These are phyloP conservation scores for Vimba vimba DNA, from an alignment of 2,113 vertebrate species.

Conservation along the genomic window DNA sequence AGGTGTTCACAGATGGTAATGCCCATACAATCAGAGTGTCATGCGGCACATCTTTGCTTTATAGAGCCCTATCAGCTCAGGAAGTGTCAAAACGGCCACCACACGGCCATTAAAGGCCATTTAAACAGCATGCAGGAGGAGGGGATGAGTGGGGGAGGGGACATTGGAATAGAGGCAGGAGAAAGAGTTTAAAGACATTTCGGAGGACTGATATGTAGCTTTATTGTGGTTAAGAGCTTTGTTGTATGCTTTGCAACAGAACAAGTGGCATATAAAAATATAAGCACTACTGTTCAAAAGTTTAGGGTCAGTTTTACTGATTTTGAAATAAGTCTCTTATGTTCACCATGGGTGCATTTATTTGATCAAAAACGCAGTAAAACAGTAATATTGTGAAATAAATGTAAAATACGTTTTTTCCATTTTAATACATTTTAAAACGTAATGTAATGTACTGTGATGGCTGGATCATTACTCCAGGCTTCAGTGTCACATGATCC, in stretches of 20 bases:
- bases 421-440: background rate
- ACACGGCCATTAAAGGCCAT: constrained; percentile 83
- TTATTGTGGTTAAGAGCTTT: background rate
- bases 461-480: background rate
- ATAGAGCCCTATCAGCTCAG: constrained; percentile 86
- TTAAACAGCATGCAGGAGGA: constrained; percentile 65
- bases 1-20: constrained; percentile 52
- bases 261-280: background rate
- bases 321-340: background rate
- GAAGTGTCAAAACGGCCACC: constrained; percentile 80
- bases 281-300: background rate
- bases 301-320: background rate
- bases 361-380: background rate
- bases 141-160: constrained; percentile 69
- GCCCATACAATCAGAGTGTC: constrained; percentile 7
- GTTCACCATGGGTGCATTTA: background rate
- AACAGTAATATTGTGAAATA: background rate
- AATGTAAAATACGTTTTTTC: background rate
- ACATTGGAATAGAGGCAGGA: constrained; percentile 57
- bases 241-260: background rate
- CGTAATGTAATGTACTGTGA: background rate
- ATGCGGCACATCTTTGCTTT: constrained; percentile 82
- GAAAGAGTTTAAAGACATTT: background rate
- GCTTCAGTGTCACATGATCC: background rate
- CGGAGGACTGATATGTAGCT: background rate